Evolutionary conservation across 2,113 vertebrate species (phyloP), one percentile per base, ranked within the genome.

Genomic region (Condylura cristata): DNA sequence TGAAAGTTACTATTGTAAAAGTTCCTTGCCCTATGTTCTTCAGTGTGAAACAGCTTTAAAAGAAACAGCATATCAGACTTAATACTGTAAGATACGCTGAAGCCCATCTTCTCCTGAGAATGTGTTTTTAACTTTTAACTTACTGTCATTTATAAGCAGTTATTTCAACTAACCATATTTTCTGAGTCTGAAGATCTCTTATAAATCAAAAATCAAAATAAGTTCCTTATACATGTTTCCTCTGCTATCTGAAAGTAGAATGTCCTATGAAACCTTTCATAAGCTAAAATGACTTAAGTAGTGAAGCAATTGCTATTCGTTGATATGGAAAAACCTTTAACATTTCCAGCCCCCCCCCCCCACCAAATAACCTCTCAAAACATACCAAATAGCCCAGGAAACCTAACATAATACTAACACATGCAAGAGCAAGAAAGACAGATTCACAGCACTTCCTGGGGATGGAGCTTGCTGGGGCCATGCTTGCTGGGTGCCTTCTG

Each of bases 1-100:
- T 22, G 39, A 90, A 93, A 80, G 34, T 86, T 61, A 84, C 58
- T 53, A 70, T 89, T 82, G 94, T 14, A 2, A 95, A 90, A 92
- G 66, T 80, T 97, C 86, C 85, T 75, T 78, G 53, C 75, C 61
- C 39, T 90, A 63, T 95, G 41, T 85, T 97, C 93, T 97, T 98
- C 92, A 97, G 88, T 82, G 70, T 96, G 89, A 96, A 98, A 94
- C 87, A 96, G 88, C 80, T 87, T 76, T 96, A 90, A n/a, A 79
- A 90, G 78, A 80, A 71, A 96, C 1, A 96, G 65, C 60, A 95
- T 18, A 80, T 71, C 46, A 48, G 89, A 90, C 92, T 53, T 53
- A 90, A 87, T 76, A 80, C 0, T 90, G 75, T 95, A 53, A 53
- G 84, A 88, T 92, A 68, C 86, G 61, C 30, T 87, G 32, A 76